Evolutionary conservation across 1,140 invertebrate genomes (phyloP), one percentile per base, ranked within the genome.

Genomic region (Camponotus vicinus): DNA sequence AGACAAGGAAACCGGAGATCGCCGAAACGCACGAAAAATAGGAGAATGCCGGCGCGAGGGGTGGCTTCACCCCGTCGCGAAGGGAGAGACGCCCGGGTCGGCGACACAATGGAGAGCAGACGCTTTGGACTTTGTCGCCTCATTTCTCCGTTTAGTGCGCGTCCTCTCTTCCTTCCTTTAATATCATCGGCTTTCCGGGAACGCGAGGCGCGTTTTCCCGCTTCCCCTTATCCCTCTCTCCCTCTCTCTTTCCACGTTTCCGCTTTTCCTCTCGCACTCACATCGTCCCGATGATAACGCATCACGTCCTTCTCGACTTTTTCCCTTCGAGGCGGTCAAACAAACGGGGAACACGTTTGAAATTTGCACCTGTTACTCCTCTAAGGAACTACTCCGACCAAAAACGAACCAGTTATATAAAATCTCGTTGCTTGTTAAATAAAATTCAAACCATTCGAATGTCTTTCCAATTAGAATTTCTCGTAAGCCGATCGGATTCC

Each of bases 131-230:
- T 91, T 92, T 91, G 91, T 88, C 83, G 89, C 83, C 85, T 86
- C 86, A 84, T 91, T 91, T 89, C 66, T 88, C 42, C 64, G 70
- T 32, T 71, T 76, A 88, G 73, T 73, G 52, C 55, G 59, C 75
- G 61, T 64, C 61, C 52, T 84, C 37, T 86, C 83, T 64, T 73
- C 80, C 86, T 55, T 83, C 32, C 76, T 88, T 86, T 88, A 91
- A 88, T 91, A 91, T 91, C 86, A 85, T 91, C 89, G 86, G 88
- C 85, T 91, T 55, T 84, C 73, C 67, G 70, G 69, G 63, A 87
- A 75, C 61, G 66, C 85, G 32, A 63, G 63, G 37, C 70, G 55
- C 82, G 78, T 27, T 66, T 86, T 45, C 75, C 59, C 67, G 49
- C 73, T 77, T 34, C 64, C 71, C 45, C 45, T 32, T 49, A 45